Percentiles rank a stretch among this genome's conserved stretches.
Conservation (phyloP, 2,113 vertebrate genomes). For the Semnornis frantzii region DNA sequence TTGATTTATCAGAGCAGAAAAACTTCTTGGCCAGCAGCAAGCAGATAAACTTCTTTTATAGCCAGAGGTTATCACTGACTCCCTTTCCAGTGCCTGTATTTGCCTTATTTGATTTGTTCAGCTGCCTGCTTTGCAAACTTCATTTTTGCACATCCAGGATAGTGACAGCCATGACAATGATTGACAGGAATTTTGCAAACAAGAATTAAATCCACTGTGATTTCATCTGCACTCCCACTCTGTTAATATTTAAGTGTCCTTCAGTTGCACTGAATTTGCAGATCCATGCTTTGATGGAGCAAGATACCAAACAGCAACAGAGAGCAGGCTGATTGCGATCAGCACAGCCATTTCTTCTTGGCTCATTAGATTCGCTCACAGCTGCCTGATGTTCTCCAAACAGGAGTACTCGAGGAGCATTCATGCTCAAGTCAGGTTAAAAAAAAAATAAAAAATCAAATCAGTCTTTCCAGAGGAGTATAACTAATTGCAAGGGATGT, state of each 20-base stretch:
- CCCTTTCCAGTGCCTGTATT: neutral
- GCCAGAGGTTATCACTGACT: neutral
- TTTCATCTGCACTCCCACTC: neutral
- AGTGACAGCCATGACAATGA: neutral
- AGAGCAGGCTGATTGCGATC: neutral
- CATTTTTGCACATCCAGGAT: neutral
- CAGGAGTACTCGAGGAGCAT: neutral
- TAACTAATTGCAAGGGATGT: neutral
- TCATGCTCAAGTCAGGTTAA: neutral
- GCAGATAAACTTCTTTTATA: neutral
- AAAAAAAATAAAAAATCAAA: neutral
- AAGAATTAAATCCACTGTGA: neutral
- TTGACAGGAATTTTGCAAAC: neutral
- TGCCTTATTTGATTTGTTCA: neutral
- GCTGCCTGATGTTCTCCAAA: neutral
- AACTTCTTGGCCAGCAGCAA: neutral
- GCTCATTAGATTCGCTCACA: neutral
- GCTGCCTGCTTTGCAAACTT: neutral
- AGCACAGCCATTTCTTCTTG: neutral
- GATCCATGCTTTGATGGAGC: neutral
- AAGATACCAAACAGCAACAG: neutral
- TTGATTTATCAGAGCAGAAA: neutral
- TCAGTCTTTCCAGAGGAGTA: neutral
- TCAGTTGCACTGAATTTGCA: neutral
- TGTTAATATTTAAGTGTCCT: neutral